A percentile compares a stretch with the other conserved stretches of the same genome.
Conservation (phyloP, 2,888 invertebrate genomes). For the Stenotaenia linearis region DNA sequence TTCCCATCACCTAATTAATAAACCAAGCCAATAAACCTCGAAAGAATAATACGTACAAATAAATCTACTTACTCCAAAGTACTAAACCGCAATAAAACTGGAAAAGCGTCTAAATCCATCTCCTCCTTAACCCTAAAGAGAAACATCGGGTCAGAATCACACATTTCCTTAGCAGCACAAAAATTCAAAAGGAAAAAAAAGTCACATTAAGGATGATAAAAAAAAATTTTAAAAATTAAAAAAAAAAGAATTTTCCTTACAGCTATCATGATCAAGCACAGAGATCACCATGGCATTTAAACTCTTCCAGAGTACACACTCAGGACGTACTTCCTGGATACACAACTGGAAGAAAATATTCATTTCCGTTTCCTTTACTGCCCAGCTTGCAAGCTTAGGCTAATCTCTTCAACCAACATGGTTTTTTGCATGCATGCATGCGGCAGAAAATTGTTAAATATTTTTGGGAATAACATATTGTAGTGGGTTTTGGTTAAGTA, state of each 20-base stretch:
- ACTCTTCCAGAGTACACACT: not conserved
- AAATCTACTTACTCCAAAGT: slow-evolving; percentile 14
- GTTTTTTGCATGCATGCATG: not conserved
- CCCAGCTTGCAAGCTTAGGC: not conserved
- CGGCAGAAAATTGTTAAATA: too few species aligned
- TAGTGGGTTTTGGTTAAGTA: too few species aligned
- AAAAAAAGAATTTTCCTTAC: not conserved
- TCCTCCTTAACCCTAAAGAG: slow-evolving; percentile 9
- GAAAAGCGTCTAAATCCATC: slow-evolving; percentile 6
- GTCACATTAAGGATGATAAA: not conserved
- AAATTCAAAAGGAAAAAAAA: not conserved
- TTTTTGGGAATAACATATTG: too few species aligned
- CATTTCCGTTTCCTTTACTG: slow-evolving; percentile 17
- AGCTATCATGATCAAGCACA: not conserved
- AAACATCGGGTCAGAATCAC: not conserved
- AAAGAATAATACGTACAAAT: not conserved
- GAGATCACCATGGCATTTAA: slow-evolving; percentile 1
- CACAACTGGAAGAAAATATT: slow-evolving; percentile 11
- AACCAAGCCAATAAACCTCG: not conserved
- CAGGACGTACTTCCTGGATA: slow-evolving; percentile 24
- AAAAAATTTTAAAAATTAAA: not conserved
- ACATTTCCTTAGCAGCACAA: not conserved
- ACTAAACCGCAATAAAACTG: slow-evolving; percentile 24
- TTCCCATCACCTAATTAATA: slow-evolving; percentile 7
- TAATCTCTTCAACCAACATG: not conserved